Evolutionary conservation across 2,888 invertebrate species (phyloP).

Genomic region (Scelioninae gen. 1): DNA sequence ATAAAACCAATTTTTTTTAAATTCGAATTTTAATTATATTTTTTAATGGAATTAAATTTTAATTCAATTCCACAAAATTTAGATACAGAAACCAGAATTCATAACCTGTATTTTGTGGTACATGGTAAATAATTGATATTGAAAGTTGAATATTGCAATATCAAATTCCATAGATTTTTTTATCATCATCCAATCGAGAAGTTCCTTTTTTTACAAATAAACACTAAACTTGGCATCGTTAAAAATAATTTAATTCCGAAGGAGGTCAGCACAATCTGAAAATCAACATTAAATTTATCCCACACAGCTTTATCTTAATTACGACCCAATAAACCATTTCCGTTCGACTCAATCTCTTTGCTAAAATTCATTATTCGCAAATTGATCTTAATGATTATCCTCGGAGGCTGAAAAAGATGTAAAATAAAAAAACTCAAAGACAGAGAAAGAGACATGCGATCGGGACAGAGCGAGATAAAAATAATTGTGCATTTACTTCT

Average conservation of each 20-base stretch:
- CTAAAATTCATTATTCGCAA: constrained; percentile 35
- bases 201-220: no score
- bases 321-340: constrained; percentile 39
- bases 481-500: constrained; percentile 43
- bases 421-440: constrained; percentile 11
- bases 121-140: no score
- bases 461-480: constrained; percentile 18
- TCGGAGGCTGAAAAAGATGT: constrained; percentile 15
- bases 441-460: neutral
- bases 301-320: constrained; percentile 28
- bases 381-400: constrained; percentile 45
- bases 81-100: neutral
- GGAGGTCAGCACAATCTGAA: constrained; percentile 7
- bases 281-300: constrained; percentile 14
- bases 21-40: no score
- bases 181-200: neutral
- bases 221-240: neutral
- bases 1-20: no score
- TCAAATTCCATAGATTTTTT: neutral
- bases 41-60: no score
- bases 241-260: constrained; percentile 19
- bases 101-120: no score
- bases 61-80: no score
- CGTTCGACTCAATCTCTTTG: constrained; percentile 21
- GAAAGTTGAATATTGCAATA: no score